Conservation (phyloP, 2,797 vertebrate species). For the Eulemur rubriventer region DNA sequence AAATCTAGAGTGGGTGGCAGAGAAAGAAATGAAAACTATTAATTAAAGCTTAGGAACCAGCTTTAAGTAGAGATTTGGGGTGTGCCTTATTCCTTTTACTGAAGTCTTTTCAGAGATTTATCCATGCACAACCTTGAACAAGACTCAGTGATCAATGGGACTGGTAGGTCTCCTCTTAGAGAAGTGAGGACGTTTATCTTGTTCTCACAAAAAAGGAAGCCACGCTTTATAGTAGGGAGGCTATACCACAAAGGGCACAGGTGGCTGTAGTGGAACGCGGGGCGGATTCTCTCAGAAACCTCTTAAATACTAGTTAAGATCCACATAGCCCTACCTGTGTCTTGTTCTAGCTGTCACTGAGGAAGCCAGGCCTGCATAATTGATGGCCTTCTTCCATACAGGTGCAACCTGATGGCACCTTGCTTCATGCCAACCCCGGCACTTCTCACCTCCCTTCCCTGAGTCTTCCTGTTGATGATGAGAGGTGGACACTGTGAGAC, state of each 20-base stretch:
- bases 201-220: not conserved
- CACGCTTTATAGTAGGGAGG: not conserved
- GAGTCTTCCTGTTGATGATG: not conserved
- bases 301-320: not conserved
- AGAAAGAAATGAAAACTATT: not conserved
- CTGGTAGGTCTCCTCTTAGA: not conserved
- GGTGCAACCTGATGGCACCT: not conserved
- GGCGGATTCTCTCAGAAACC: not conserved
- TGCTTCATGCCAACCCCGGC: not conserved
- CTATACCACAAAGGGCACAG: too few relatives aligned
- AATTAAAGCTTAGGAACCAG: not conserved
- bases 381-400: accelerated
- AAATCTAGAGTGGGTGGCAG: not conserved
- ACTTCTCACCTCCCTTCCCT: not conserved
- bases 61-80: not conserved
- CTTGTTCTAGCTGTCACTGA: not conserved
- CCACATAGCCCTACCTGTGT: not conserved
- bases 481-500: not conserved
- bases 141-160: not conserved
- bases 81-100: not conserved
- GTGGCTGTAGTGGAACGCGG: too few relatives aligned
- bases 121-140: not conserved
- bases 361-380: too few relatives aligned
- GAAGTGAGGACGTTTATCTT: not conserved
- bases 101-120: not conserved